phyloP scores from a whole-genome alignment of 2,113 vertebrate genomes.

The Accipiter virgatus region DNA sequence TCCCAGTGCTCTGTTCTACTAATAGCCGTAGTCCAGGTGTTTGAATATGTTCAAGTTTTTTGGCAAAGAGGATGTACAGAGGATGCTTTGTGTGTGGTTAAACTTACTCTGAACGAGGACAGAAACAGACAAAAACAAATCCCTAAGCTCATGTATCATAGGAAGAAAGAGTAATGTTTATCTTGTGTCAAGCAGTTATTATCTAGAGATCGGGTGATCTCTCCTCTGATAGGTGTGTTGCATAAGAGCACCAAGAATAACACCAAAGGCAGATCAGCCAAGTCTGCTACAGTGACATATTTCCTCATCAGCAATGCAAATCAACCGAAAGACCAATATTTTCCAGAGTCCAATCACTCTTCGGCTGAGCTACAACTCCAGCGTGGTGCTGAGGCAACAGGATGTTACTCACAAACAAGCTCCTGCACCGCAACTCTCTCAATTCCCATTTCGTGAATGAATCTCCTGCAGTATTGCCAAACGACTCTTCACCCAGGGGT shows the following conservation, averaged over 20 bases:
- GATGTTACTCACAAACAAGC: neutral
- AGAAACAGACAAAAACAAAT: neutral
- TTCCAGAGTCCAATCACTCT: neutral
- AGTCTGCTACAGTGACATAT: neutral
- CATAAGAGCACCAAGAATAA: slow-evolving; percentile 34
- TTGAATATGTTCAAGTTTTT: neutral
- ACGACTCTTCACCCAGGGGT: neutral
- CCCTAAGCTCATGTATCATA: neutral
- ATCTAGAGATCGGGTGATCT: slow-evolving; percentile 32
- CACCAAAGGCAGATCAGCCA: slow-evolving; percentile 35
- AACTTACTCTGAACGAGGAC: neutral
- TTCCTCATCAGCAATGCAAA: slow-evolving; percentile 45
- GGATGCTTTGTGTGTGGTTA: neutral
- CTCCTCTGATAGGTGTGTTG: slow-evolving; percentile 10
- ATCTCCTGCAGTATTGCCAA: neutral
- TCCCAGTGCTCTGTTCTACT: neutral
- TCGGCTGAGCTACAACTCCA: neutral
- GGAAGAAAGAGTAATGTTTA: neutral
- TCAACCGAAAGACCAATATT: neutral
- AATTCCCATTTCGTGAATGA: neutral
- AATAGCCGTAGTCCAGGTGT: neutral
- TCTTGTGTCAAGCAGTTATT: slow-evolving; percentile 27
- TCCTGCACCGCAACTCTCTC: neutral
- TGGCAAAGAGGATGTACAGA: neutral
- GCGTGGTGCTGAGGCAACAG: neutral